Conservation (phyloP, 2,797 vertebrate species). For the Poecile montanus region DNA sequence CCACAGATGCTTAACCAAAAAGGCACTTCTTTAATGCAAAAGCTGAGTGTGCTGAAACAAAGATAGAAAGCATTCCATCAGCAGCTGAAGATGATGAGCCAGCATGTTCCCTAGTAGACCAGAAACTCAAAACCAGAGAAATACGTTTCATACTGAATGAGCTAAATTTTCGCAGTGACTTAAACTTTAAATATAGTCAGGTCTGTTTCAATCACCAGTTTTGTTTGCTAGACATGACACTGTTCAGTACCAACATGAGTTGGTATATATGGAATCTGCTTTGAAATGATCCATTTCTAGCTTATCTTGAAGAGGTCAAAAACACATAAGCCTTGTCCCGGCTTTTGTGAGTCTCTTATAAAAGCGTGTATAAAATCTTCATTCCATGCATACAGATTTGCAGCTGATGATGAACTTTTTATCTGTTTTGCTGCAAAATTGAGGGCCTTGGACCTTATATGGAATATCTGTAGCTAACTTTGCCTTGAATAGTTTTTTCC, state of each 20-base stretch:
- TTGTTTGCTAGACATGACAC: background rate
- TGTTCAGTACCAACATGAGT: background rate
- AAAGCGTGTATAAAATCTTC: background rate
- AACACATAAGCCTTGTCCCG: background rate
- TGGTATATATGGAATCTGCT: background rate
- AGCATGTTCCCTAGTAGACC: conserved; percentile 46
- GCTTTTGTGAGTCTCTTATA: background rate
- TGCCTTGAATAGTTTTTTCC: background rate
- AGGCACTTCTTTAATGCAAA: conserved; percentile 54
- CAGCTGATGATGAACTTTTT: background rate
- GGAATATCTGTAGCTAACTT: background rate
- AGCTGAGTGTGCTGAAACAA: conserved; percentile 62
- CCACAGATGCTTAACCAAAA: conserved; percentile 63
- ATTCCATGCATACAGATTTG: background rate
- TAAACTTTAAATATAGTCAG: conserved; percentile 37
- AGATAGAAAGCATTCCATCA: conserved; percentile 66
- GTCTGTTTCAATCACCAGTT: background rate
- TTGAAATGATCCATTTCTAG: background rate
- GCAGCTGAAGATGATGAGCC: conserved; percentile 66
- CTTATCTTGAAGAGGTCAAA: background rate
- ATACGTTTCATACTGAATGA: conserved; percentile 31
- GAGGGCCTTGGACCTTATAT: background rate
- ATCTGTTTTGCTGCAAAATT: background rate
- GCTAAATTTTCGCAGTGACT: conserved; percentile 41
- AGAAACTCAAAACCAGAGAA: conserved; percentile 41